Conservation (phyloP, 2,113 vertebrate genomes). For the Promerops cafer region DNA sequence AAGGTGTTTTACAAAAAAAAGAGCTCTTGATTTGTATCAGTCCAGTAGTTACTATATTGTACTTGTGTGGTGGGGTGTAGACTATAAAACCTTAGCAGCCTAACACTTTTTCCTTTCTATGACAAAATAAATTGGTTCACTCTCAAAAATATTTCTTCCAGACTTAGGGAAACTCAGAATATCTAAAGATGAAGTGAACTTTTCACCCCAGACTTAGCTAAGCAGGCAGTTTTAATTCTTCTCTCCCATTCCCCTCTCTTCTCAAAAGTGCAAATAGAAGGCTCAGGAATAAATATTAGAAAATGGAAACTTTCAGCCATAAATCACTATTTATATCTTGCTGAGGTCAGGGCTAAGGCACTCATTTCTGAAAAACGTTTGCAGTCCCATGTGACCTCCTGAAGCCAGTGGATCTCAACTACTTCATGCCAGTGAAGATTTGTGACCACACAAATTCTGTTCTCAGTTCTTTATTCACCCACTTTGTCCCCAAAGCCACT, state of each 20-base stretch:
- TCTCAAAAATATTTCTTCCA: not conserved
- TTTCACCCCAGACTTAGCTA: not conserved
- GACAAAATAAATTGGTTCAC: not conserved
- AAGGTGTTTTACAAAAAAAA: not conserved
- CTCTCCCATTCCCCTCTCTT: not conserved
- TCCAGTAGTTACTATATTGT: not conserved
- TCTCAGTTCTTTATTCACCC: not conserved
- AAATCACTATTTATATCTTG: not conserved
- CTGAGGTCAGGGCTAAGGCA: not conserved
- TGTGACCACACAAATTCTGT: not conserved
- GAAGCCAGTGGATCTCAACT: not conserved
- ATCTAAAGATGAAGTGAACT: not conserved
- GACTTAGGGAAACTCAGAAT: not conserved
- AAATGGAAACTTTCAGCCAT: not conserved
- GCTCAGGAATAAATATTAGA: not conserved
- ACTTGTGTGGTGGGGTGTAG: not conserved
- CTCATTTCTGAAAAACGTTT: not conserved
- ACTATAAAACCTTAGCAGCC: not conserved
- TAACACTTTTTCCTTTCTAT: not conserved
- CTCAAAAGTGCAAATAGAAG: not conserved
- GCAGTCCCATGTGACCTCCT: not conserved
- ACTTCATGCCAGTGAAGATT: not conserved
- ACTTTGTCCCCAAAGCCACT: not conserved
- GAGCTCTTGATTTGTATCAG: not conserved
- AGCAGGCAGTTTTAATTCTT: not conserved